Base-by-base conservation (phyloP, 2,888 invertebrate species). In the Idaea dimidiata region DNA sequence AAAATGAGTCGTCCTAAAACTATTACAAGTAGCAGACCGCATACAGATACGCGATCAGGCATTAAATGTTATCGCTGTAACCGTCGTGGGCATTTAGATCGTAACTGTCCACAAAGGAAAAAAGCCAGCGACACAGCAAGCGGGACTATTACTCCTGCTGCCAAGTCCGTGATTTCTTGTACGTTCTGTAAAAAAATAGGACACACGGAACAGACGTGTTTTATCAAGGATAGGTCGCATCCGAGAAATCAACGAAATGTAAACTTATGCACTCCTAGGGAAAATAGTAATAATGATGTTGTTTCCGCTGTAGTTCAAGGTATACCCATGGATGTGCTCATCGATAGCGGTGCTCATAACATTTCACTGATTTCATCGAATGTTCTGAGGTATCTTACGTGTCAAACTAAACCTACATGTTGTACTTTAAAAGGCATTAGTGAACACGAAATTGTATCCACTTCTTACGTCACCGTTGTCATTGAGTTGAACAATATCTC, bases 281-380 rank as follows among this genome's bases (percentile, higher is more conserved):
- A n/a, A n/a, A n/a, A n/a, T n/a, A n/a, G n/a, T n/a, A n/a, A n/a
- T n/a, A n/a, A n/a, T n/a, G n/a, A n/a, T n/a, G n/a, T n/a, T n/a
- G n/a, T n/a, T n/a, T n/a, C n/a, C n/a, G n/a, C n/a, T n/a, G n/a
- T n/a, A n/a, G n/a, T n/a, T n/a, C n/a, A n/a, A n/a, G n/a, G n/a
- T n/a, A n/a, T n/a, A n/a, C n/a, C n/a, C n/a, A n/a, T n/a, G n/a
- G n/a, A n/a, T n/a, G n/a, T n/a, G n/a, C n/a, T n/a, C n/a, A n/a
- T n/a, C n/a, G 74, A 75, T 62, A 68, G 66, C 10, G 74, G 73
- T 3, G 16, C 54, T 0, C 64, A 66, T 0, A 43, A 61, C 55
- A 63, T 72, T 17, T 74, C 74, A 1, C 54, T 75, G 0, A 74
- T 75, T 31, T 69, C 69, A 0, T 54, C 57, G 43, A 53, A 61